Evolutionary conservation across 1,140 invertebrate species (phyloP).

Genomic region (Nymphalis io): DNA sequence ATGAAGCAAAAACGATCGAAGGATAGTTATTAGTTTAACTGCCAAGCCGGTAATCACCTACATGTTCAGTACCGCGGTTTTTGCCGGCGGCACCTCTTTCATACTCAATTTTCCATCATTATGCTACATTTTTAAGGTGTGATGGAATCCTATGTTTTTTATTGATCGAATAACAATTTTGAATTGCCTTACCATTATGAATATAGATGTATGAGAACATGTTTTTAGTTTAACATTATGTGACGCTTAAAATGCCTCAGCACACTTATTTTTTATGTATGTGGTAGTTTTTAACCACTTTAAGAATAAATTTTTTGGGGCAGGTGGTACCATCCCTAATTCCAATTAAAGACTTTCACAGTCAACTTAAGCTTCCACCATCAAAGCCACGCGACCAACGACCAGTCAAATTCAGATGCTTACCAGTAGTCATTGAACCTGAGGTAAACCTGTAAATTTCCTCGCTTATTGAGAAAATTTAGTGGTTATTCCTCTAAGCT

Average conservation of each 20-base stretch:
- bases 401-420: too few species aligned
- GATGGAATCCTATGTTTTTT: constrained; percentile 34
- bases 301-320: too few species aligned
- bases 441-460: too few species aligned
- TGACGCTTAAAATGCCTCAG: neutral
- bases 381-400: too few species aligned
- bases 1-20: constrained; percentile 46
- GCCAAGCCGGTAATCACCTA: constrained; percentile 44
- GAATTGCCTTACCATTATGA: neutral
- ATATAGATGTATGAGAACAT: neutral
- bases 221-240: neutral
- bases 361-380: too few species aligned
- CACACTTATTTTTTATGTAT: too few species aligned
- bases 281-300: too few species aligned
- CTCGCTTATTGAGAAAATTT: too few species aligned
- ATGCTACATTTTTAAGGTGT: constrained; percentile 34
- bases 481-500: too few species aligned
- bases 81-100: constrained; percentile 53
- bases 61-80: constrained; percentile 43
- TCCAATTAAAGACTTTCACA: too few species aligned
- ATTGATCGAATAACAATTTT: constrained; percentile 3
- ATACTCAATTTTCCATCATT: constrained; percentile 56
- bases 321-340: too few species aligned
- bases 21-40: constrained; percentile 53
- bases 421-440: too few species aligned